phyloP scores from a whole-genome alignment of 2,888 invertebrate species.

The Cataglyphis altisquamis region DNA sequence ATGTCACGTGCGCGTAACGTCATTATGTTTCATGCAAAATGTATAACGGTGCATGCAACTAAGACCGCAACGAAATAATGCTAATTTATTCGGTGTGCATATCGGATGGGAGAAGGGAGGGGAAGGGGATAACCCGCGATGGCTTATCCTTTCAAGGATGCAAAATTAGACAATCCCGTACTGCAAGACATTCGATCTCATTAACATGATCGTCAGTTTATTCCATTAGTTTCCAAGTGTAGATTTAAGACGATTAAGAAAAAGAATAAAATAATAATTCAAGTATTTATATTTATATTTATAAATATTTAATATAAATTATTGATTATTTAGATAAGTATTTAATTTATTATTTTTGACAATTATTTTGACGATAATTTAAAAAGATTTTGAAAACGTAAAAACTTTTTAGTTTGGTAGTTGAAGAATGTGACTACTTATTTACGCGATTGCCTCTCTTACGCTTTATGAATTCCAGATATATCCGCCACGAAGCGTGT shows the following conservation, averaged over 20 bases:
- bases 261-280: neutral
- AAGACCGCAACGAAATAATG: slow-evolving; percentile 55
- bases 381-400: neutral
- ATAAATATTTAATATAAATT: neutral
- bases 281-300: neutral
- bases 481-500: slow-evolving; percentile 2
- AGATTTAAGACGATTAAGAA: neutral
- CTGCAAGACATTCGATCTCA: neutral
- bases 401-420: neutral
- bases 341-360: neutral
- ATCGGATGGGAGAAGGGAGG: slow-evolving; percentile 28
- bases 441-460: neutral
- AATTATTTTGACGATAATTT: neutral
- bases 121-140: slow-evolving; percentile 24
- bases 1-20: slow-evolving; percentile 23
- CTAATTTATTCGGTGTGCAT: slow-evolving; percentile 65
- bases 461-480: slow-evolving; percentile 20
- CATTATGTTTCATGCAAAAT: slow-evolving; percentile 50
- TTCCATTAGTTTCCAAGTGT: neutral
- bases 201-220: neutral
- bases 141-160: slow-evolving; percentile 48
- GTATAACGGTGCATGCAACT: slow-evolving; percentile 49
- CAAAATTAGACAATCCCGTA: slow-evolving; percentile 14
- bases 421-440: neutral
- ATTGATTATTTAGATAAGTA: neutral